Evolutionary conservation across 2,113 vertebrate genomes (phyloP).

Genomic region (Zapornia atra): DNA sequence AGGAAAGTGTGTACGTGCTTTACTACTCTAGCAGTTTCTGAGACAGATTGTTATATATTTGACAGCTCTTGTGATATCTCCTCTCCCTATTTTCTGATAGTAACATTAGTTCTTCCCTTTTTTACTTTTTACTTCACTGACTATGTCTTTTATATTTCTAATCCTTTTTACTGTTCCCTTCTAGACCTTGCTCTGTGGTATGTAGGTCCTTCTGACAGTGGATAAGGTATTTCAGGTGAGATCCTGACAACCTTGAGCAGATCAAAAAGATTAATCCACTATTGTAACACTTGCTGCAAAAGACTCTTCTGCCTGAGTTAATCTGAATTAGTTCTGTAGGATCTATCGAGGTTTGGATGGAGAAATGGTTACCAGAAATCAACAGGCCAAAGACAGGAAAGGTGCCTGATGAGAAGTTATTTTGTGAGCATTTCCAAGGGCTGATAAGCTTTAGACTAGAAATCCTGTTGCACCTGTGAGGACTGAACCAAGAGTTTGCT

Average conservation of each 20-base stretch:
- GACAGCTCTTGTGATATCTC: background rate
- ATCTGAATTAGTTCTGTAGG: background rate
- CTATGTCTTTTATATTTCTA: accelerated
- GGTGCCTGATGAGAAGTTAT: background rate
- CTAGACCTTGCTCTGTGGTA: background rate
- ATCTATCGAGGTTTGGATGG: background rate
- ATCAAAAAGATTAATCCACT: background rate
- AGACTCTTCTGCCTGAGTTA: background rate
- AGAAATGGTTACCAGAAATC: background rate
- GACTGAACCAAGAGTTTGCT: background rate
- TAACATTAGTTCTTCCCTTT: background rate
- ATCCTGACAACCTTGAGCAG: background rate
- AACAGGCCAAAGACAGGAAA: background rate
- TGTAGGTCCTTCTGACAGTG: background rate
- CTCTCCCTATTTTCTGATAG: background rate
- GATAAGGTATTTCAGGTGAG: background rate
- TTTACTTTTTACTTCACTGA: background rate
- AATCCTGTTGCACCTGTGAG: background rate
- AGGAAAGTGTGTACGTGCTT: background rate
- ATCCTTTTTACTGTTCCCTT: background rate
- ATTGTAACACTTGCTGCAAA: background rate
- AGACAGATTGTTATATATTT: background rate
- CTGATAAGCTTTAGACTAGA: background rate
- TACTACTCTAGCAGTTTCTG: background rate
- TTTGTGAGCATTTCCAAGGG: background rate